Conservation (phyloP, 2,113 vertebrate genomes). For the Columbina picui region DNA sequence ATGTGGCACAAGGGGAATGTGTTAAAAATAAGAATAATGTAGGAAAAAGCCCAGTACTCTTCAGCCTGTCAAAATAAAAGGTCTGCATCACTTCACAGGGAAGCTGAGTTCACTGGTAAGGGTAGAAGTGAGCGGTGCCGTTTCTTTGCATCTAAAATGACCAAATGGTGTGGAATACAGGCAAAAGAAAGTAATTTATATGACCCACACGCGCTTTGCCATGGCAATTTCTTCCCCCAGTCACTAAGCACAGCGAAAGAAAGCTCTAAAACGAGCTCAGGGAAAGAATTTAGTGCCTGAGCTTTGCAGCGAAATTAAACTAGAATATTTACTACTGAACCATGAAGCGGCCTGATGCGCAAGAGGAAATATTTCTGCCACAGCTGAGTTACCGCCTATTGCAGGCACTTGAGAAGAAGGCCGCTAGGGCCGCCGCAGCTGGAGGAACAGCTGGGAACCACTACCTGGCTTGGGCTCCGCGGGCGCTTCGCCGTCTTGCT, state of each 20-base stretch:
- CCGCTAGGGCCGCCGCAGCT: neutral
- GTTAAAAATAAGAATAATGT: neutral
- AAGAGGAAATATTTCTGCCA: neutral
- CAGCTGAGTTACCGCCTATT: neutral
- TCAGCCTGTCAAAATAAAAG: neutral
- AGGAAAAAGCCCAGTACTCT: neutral
- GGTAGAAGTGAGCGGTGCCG: neutral
- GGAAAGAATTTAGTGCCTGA: neutral
- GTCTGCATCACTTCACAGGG: neutral
- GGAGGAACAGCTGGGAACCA: neutral
- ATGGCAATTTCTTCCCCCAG: neutral
- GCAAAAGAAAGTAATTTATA: fast-evolving
- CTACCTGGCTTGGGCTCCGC: slow-evolving; percentile 76
- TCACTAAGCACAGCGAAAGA: neutral
- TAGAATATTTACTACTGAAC: neutral
- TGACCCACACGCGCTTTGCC: neutral
- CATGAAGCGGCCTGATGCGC: neutral
- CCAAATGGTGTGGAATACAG: fast-evolving
- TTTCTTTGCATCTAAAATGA: neutral
- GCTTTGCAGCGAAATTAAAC: neutral
- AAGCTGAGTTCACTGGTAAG: neutral
- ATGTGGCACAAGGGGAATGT: neutral
- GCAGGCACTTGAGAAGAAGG: neutral
- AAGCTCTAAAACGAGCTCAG: neutral
- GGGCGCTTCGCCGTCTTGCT: slow-evolving; percentile 64